A percentile compares a stretch with the other conserved stretches of the same genome.
Conservation (phyloP, 2,888 invertebrate species). For the Plebejus anna region DNA sequence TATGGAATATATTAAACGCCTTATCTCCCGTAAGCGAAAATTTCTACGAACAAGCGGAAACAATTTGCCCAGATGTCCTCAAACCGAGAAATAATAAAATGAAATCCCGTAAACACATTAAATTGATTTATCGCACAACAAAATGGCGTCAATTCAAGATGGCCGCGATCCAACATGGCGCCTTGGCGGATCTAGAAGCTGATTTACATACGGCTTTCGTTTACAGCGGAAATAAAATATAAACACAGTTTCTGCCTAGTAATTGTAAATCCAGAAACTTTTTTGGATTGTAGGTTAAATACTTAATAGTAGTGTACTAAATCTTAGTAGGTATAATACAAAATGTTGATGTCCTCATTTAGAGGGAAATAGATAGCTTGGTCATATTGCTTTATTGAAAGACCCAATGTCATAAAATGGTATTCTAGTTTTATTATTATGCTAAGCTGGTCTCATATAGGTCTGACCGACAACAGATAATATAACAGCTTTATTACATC, state of each 20-base stretch:
- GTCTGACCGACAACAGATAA: too few species aligned
- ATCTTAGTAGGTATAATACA: too few species aligned
- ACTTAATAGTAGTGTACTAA: too few species aligned
- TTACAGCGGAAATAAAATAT: neutral
- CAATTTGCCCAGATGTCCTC: neutral
- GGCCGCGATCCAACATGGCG: conserved; percentile 12
- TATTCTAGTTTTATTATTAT: too few species aligned
- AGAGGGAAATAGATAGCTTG: too few species aligned
- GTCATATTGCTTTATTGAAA: too few species aligned
- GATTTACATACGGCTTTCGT: conserved; percentile 19
- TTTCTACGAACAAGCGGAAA: neutral
- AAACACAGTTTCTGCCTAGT: neutral
- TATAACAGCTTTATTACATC: too few species aligned
- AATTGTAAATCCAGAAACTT: too few species aligned
- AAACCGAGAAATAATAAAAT: conserved; percentile 26
- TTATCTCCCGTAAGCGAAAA: conserved; percentile 1
- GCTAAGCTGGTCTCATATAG: too few species aligned
- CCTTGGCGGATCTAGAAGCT: neutral
- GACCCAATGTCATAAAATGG: too few species aligned
- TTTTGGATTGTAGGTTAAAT: too few species aligned
- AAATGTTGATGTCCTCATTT: too few species aligned
- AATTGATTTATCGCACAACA: conserved; percentile 24
- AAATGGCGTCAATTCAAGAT: conserved; percentile 16
- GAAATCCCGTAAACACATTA: conserved; percentile 26
- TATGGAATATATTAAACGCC: conserved; percentile 11